These are phyloP conservation scores for Dicentrarchus labrax DNA, from an alignment of 2,113 vertebrate species.

Conservation along the genomic window DNA sequence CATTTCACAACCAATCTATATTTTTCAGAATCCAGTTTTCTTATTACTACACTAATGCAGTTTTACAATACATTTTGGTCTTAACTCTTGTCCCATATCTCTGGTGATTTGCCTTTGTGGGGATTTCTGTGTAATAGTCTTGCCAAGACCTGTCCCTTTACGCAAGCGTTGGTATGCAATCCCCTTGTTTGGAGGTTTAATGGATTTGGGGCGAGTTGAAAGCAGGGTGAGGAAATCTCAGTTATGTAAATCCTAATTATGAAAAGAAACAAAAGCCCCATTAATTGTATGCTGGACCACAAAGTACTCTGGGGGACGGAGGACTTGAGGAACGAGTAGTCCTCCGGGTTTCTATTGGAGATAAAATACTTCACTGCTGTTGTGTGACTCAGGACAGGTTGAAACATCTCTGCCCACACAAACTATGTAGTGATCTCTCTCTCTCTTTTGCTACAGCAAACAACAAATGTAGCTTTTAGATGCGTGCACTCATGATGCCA, in stretches of 20 bases:
- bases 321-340: background rate
- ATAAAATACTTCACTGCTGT: background rate
- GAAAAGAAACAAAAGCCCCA: slow-evolving; percentile 38
- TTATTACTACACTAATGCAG: too few species aligned
- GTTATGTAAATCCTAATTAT: slow-evolving; percentile 51
- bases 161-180: slow-evolving; percentile 27
- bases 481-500: background rate
- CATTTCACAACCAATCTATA: background rate
- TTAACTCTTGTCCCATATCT: background rate
- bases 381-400: slow-evolving; percentile 2
- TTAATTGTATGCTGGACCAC: slow-evolving; percentile 22
- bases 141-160: slow-evolving; percentile 29
- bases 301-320: background rate
- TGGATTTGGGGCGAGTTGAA: slow-evolving; percentile 42
- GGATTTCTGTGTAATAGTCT: background rate
- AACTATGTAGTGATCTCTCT: background rate
- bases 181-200: slow-evolving; percentile 52
- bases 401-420: slow-evolving; percentile 1
- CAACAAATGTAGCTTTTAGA: background rate
- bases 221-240: slow-evolving; percentile 16
- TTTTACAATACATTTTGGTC: background rate
- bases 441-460: background rate
- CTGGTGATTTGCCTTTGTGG: background rate
- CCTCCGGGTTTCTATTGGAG: background rate
- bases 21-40: background rate